phyloP scores from a whole-genome alignment of 2,888 invertebrate genomes.

The Ethmia dodecea region DNA sequence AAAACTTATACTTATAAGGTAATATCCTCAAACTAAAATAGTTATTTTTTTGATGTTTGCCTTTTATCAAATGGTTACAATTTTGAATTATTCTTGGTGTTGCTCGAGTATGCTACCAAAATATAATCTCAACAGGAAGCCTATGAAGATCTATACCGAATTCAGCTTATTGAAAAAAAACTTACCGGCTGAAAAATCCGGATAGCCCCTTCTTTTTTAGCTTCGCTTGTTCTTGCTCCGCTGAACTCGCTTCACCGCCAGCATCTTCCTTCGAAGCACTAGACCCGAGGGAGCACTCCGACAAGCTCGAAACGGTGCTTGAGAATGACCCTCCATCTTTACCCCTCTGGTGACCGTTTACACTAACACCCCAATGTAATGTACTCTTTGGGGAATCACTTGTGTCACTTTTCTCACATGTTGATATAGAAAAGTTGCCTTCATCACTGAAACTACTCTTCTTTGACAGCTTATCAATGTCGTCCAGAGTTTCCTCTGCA shows the following conservation, averaged over 20 bases:
- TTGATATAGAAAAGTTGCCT: constrained; percentile 68
- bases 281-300: constrained; percentile 83
- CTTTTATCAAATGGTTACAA: too few relatives aligned
- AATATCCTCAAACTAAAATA: too few relatives aligned
- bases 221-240: constrained; percentile 56
- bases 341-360: constrained; percentile 70
- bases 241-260: constrained; percentile 30
- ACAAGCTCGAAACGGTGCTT: constrained; percentile 83
- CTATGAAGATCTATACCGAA: too few relatives aligned
- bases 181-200: constrained; percentile 81
- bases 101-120: too few relatives aligned
- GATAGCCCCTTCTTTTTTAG: constrained; percentile 79
- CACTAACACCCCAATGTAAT: constrained; percentile 66
- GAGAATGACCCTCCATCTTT: constrained; percentile 81
- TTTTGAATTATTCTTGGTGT: too few relatives aligned
- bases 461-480: constrained; percentile 64
- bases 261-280: constrained; percentile 73
- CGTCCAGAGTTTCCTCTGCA: constrained; percentile 45
- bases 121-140: too few relatives aligned
- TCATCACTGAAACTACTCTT: constrained; percentile 74
- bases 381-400: constrained; percentile 74
- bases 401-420: constrained; percentile 71
- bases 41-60: too few relatives aligned
- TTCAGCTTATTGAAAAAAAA: too few relatives aligned
- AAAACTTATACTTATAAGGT: too few relatives aligned